Conservation (phyloP, 1,140 invertebrate genomes). For the Drosophila arawakana region DNA sequence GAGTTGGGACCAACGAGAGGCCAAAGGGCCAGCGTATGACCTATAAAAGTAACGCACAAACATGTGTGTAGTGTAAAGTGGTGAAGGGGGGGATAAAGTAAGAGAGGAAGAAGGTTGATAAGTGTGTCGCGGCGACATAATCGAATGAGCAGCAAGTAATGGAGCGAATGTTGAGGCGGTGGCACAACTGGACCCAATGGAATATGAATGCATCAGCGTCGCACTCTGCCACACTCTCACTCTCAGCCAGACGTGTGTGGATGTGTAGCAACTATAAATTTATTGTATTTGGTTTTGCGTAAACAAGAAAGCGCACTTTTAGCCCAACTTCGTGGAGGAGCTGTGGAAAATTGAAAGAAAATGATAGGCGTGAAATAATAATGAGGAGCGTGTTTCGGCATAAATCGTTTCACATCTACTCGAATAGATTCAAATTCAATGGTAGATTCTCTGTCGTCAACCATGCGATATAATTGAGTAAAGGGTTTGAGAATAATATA, state of each 20-base stretch:
- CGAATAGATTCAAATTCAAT: conserved; percentile 50
- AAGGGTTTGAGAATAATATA: conserved; percentile 10
- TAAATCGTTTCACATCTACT: conserved; percentile 53
- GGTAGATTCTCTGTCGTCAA: conserved; percentile 10
- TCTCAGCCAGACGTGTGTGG: conserved; percentile 39
- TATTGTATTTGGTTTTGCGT: conserved; percentile 63
- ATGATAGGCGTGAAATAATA: conserved; percentile 82
- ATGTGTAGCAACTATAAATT: conserved; percentile 63
- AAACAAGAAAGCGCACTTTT: conserved; percentile 76
- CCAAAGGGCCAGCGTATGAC: conserved; percentile 60
- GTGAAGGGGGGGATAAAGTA: not conserved
- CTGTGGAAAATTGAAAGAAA: conserved; percentile 70
- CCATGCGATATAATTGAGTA: conserved; percentile 35
- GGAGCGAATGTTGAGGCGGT: conserved; percentile 48
- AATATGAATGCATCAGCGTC: conserved; percentile 73
- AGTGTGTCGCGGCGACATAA: conserved; percentile 57
- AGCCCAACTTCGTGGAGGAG: conserved; percentile 12
- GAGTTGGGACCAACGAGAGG: conserved; percentile 11
- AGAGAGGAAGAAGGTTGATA: not conserved
- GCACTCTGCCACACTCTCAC: conserved; percentile 31
- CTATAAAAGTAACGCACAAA: conserved; percentile 62
- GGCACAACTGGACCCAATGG: conserved; percentile 75
- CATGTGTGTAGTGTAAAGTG: not conserved
- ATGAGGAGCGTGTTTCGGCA: conserved; percentile 77
- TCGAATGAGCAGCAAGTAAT: conserved; percentile 73